Evolutionary conservation across 2,797 vertebrate genomes (phyloP), one percentile per base, ranked within the genome.

Genomic region (Spondyliosoma cantharus): DNA sequence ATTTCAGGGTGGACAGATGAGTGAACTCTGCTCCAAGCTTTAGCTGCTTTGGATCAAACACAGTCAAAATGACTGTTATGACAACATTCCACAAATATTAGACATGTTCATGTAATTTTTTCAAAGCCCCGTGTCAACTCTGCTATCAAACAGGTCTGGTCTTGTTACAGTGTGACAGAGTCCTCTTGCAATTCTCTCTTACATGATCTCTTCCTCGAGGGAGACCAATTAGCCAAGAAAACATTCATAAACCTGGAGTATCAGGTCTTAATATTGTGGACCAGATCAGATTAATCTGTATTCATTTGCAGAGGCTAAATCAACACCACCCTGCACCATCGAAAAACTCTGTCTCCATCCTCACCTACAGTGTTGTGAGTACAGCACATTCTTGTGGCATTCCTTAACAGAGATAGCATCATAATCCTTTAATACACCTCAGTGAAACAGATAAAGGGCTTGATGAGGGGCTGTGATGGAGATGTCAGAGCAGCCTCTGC

Each of bases 401-500:
- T 92, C 88, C 80, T 83, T 59, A 70, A 59, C 68, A 59, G 52
- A 85, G 87, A 91, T 84, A 90, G 71, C 78, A 90, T 93, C 87
- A 86, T 89, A 86, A 90, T 90, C 86, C 85, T 81, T 83, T 87
- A 84, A 87, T 83, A 80, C 62, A 76, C 75, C 75, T 80, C 68
- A 61, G 62, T 83, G 65, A 71, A 29, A 62, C 19, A 87, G 79
- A 85, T 88, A 83, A 76, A 84, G 71, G 71, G n/a, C 66, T 60
- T 74, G 58, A 53, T 72, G 60, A 29, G 62, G 68, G 77, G 74
- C 59, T 22, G 75, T 59, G 65, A 63, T n/a, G 46, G 73, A 87
- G 76, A 78, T 52, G 76, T 64, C 71, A 66, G 54, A 74, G 69
- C 45, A 71, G 68, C 7, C 61, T 52, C 37, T 69, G 58, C 63